Evolutionary conservation across 2,113 vertebrate genomes (phyloP), one percentile per base, ranked within the genome.

Genomic region (Silurus meridionalis): DNA sequence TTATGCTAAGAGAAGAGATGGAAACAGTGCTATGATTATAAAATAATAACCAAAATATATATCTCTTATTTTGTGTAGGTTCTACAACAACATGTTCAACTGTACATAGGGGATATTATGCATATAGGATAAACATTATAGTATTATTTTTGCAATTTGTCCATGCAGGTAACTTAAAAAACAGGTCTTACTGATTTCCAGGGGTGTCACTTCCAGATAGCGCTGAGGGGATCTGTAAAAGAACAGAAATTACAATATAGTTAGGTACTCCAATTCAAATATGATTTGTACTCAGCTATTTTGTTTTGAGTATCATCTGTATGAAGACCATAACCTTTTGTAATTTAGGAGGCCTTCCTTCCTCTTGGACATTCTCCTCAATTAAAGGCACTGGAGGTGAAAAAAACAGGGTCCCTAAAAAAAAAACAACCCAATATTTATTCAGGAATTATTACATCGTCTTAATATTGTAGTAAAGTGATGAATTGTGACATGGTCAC

Each of bases 301-400:
- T 48, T 21, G 6, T 63, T 63, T 72, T 58, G 28, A 69, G 57
- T 9, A 17, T 57, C 25, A 11, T 50, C 14, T 17, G 58, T 17
- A 57, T 46, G 52, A 83, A 48, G 48, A 78, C 1, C 48, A 67
- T 25, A 19, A 96, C 96, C 94, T 95, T 96, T 85, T 94, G 86
- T 83, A 96, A 94, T 83, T 96, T 96, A 86, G 95, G 90, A 69
- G 93, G 86, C 78, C 91, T 95, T 86, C 90, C 91, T 77, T 95
- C 95, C 0, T 95, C 91, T 89, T 93, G 90, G 6, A 95, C 89
- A 77, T 88, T 94, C 91, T 96, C 96, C 58, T 96, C 91, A 2
- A 95, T 96, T 86, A 92, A 94, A 90, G 93, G 94, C 83, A 95
- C 96, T 89, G 94, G 92, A 92, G 95, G 95, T 85, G 93, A 91